These are phyloP conservation scores for Eupithecia vulgata DNA, from an alignment of 2,888 invertebrate species.

Conservation along the genomic window DNA sequence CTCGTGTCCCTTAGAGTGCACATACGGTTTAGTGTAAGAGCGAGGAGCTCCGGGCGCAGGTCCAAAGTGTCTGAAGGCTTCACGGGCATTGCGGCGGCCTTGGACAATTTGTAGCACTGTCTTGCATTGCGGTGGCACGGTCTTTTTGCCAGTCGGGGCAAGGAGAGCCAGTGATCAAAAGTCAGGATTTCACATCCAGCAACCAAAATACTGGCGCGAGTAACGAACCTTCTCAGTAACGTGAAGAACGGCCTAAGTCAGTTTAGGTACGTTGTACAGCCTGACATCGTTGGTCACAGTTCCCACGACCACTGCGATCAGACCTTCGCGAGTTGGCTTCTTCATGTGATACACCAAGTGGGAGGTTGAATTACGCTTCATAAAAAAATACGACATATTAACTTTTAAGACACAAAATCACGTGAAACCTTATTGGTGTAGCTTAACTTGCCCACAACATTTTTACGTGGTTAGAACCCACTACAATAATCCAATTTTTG, in stretches of 20 bases:
- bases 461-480: background rate
- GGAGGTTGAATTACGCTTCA: no score
- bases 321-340: slow-evolving; percentile 91
- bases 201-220: slow-evolving; percentile 97
- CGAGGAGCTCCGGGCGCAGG: slow-evolving; percentile 98
- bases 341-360: slow-evolving; percentile 94
- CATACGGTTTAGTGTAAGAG: slow-evolving; percentile 98
- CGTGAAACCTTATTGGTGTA: background rate
- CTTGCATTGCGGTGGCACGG: no score
- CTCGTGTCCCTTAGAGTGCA: slow-evolving; percentile 98
- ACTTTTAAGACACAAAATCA: background rate
- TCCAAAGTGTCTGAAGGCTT: slow-evolving; percentile 98
- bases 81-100: slow-evolving; percentile 96
- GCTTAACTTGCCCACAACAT: background rate
- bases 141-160: slow-evolving; percentile 96
- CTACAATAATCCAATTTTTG: background rate
- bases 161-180: slow-evolving; percentile 98
- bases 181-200: slow-evolving; percentile 98
- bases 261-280: slow-evolving; percentile 94
- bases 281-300: slow-evolving; percentile 97
- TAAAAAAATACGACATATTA: no score
- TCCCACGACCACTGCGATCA: slow-evolving; percentile 97
- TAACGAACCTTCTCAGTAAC: slow-evolving; percentile 97
- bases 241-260: slow-evolving; percentile 96
- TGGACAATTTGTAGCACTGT: no score